Percentiles rank a stretch among this genome's conserved stretches.
Conservation (phyloP, 2,113 vertebrate genomes). For the Albula glossodonta region DNA sequence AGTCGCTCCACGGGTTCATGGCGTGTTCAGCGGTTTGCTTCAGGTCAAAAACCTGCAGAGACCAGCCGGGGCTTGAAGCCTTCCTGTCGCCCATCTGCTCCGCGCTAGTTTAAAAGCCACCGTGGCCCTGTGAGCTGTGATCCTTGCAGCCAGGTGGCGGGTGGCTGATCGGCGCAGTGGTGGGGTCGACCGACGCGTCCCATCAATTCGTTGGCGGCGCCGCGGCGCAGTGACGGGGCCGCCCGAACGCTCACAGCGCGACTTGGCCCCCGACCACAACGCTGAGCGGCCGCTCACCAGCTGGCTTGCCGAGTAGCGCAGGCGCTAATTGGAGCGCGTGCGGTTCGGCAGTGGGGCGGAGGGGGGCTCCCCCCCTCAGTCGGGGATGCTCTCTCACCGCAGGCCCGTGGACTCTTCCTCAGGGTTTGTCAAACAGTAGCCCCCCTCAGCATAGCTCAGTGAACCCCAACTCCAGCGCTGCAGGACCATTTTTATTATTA, state of each 20-base stretch:
- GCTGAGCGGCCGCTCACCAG: constrained; percentile 27
- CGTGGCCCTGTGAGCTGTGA: neutral
- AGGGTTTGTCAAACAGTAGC: neutral
- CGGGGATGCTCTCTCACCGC: neutral
- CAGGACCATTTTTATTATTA: neutral
- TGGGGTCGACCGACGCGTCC: too few relatives aligned
- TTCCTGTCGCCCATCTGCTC: neutral
- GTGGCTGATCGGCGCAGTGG: neutral
- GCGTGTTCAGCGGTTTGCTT: neutral
- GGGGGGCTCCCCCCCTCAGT: neutral
- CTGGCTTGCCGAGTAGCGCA: neutral
- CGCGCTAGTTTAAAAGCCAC: neutral
- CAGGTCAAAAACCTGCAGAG: neutral
- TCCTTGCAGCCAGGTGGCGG: neutral
- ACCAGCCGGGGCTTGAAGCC: neutral
- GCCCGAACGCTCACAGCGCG: neutral
- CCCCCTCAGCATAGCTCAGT: neutral
- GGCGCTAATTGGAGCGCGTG: constrained; percentile 28
- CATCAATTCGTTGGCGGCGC: too few relatives aligned
- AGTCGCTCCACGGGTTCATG: neutral
- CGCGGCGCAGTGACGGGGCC: too few relatives aligned
- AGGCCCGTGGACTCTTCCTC: neutral
- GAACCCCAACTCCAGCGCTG: neutral
- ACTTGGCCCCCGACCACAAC: constrained; percentile 3
- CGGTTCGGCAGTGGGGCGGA: neutral